These are phyloP conservation scores for Sisyra nigra DNA, from an alignment of 2,888 invertebrate species.

Conservation along the genomic window DNA sequence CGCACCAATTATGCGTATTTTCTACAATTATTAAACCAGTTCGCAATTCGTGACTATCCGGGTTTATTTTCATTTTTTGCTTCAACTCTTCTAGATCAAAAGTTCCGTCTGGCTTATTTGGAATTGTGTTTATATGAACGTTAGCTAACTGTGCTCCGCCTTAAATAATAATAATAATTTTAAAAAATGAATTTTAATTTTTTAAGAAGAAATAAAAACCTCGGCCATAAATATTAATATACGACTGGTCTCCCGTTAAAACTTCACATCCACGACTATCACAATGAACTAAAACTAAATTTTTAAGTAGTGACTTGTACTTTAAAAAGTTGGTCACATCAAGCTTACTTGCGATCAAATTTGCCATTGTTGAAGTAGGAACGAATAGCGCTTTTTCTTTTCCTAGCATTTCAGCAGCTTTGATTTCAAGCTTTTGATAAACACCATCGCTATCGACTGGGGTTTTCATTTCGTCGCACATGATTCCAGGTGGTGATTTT, in stretches of 20 bases:
- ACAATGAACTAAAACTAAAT: constrained; percentile 80
- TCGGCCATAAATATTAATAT: constrained; percentile 81
- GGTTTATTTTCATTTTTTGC: constrained; percentile 41
- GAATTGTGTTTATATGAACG: constrained; percentile 52
- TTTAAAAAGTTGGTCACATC: too few species aligned
- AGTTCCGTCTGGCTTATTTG: constrained; percentile 71
- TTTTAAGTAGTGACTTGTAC: too few species aligned
- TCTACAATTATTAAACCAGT: constrained; percentile 73
- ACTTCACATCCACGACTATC: constrained; percentile 70
- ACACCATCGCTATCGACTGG: constrained; percentile 90
- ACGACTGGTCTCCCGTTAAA: constrained; percentile 69
- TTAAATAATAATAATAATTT: constrained; percentile 19
- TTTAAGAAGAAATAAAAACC: constrained; percentile 29
- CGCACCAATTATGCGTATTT: constrained; percentile 82
- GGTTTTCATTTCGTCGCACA: constrained; percentile 75
- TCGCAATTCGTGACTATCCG: constrained; percentile 62
- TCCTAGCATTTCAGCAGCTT: constrained; percentile 59
- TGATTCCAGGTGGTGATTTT: constrained; percentile 63
- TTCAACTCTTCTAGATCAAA: constrained; percentile 58
- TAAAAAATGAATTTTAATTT: too few species aligned
- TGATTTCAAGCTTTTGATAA: constrained; percentile 57
- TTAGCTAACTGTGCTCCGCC: constrained; percentile 60
- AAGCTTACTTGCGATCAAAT: constrained; percentile 75
- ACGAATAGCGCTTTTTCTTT: constrained; percentile 85
- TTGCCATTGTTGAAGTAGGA: constrained; percentile 89